Base-by-base conservation (phyloP, 2,797 vertebrate genomes). In the Dipus sagitta region DNA sequence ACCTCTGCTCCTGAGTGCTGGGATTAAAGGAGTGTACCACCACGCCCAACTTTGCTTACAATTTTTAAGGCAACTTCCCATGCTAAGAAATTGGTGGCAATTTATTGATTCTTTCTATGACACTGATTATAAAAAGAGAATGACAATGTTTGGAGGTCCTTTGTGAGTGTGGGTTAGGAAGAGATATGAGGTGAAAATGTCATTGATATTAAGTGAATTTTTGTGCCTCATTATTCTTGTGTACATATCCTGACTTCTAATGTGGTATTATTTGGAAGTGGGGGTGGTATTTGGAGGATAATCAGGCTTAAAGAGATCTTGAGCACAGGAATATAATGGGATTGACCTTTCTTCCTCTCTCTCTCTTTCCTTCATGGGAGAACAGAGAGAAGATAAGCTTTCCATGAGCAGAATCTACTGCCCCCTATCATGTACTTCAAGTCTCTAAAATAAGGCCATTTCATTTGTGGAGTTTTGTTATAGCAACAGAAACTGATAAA, bases 31-130 rank as follows among this genome's bases (percentile, higher is more conserved):
- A n/a, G n/a, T n/a, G n/a, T n/a, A n/a, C n/a, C n/a, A n/a, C n/a
- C n/a, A n/a, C n/a, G n/a, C n/a, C n/a, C 14, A 79, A 38, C 6
- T 38, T 38, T 38, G 34, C n/a, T 78, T 52, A 34, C 91, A 30
- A 75, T 75, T 91, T 94, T 89, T 32, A 86, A 93, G 76, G 54
- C 14, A 93, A 47, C 0, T 47, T 3, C 17, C 14, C 72, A 71
- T 81, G 23, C 85, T 88, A 89, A 72, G 34, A 89, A 93, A 88
- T 12, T 4, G 0, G 38, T 54, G 10, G 54, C 62, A 70, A 17
- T 4, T 76, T 32, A 34, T 30, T 42, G 12, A 70, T 76, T 87
- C 23, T 86, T 81, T 88, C 74, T 70, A 85, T 23, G 32, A 23
- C 26, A 68, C n/a, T 84, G 23, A 9, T 92, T 58, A 1, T 88